Evolutionary conservation across 2,113 vertebrate genomes (phyloP), one percentile per base, ranked within the genome.

Genomic region (Megaleporinus macrocephalus): DNA sequence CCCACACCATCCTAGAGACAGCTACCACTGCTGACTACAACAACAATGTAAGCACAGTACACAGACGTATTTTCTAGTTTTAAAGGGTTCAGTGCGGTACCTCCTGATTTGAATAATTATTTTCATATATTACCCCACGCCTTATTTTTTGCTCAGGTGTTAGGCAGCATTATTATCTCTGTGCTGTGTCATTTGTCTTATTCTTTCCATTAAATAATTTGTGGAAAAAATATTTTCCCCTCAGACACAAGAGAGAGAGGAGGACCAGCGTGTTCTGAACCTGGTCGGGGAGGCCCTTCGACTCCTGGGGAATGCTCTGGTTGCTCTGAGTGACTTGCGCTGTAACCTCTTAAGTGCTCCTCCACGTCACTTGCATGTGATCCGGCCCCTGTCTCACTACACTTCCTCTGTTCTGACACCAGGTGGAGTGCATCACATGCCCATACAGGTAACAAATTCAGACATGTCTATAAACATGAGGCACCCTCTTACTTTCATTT

Each of bases 311-410:
- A 97, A 97, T 65, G 95, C 95, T 49, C 94, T 97, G 1, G 96
- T 98, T 59, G 96, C 96, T 0, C 89, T 98, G 66, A 97, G 96
- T 0, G 96, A 97, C 87, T 88, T 98, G 87, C 95, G 97, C 68
- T 93, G 97, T 84, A 97, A 97, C 79, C 93, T 98, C 26, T 92
- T 95, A 27, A 94, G 93, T 33, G 92, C 90, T 0, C 91, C 95
- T 24, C 97, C 97, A 0, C 95, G 97, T 7, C 96, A 97, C 86
- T 91, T 98, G 9, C 96, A 97, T 0, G 96, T 98, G 82, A 94
- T 96, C 12, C 95, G 96, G 16, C 96, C 96, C 0, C 95, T 98
- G 91, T 96, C 96, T 24, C 96, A 98, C 89, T 98, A 98, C 78
- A 91, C 94, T 14, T 92, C 92, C 65, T 96, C 96, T 1, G 95